Base-by-base conservation (phyloP, 2,888 invertebrate genomes). In the Harpalus rufipes region DNA sequence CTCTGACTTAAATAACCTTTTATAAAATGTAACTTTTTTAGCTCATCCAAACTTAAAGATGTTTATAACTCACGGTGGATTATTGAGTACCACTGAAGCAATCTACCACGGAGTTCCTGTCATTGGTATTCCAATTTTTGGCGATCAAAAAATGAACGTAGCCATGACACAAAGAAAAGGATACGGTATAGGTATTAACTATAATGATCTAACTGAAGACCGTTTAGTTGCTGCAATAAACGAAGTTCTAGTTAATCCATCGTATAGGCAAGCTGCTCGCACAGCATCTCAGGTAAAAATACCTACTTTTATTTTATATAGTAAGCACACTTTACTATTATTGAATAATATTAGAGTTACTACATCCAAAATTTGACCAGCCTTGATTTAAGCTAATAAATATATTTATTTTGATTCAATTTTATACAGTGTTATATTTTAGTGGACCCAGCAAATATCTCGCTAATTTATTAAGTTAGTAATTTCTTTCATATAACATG, bases 41-140 rank as follows among this genome's bases (percentile, higher is more conserved):
- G 93, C 92, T 1, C 93, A 94, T 89, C 90, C 91, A 0, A 93
- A 93, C 84, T 91, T 93, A 0, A 92, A 91, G 86, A 88, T 93
- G 0, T 94, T 94, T 87, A 92, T 94, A 83, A 93, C 93, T 7
- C 93, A 94, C 87, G 94, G 93, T 21, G 94, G 94, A 0, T 90
- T 93, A 63, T 91, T 94, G 87, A 93, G 93, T 86, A 90, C 92
- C 16, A 92, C 92, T 86, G 94, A 94, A 88, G 91, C 93, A 0
- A 90, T 93, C n/a, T 90, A 91, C 85, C 91, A 91, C 63, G 91
- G 90, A n/a, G 92, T 91, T 78, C 92, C 93, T 7, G 89, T 93
- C 61, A 88, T 93, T 84, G 92, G 92, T 44, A 91, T 93, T 86
- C 93, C 93, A 68, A 89, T 93, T 56, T 91, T 91, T 63, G 91